Conservation (phyloP, 2,113 vertebrate genomes). For the Heterocephalus glaber region DNA sequence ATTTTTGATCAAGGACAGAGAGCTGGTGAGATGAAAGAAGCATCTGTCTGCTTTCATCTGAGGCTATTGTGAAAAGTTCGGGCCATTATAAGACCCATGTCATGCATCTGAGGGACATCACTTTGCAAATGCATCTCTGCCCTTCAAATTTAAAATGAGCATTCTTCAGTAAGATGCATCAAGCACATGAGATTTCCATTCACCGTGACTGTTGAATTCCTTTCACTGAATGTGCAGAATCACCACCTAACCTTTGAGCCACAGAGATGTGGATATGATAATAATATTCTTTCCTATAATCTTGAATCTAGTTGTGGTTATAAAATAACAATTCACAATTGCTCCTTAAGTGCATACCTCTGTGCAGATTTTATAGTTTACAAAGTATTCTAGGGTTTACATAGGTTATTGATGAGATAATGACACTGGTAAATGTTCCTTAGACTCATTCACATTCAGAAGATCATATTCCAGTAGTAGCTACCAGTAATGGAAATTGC, state of each 20-base stretch:
- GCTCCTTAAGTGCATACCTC: neutral
- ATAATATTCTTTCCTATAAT: neutral
- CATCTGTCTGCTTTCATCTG: neutral
- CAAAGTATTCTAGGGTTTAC: neutral
- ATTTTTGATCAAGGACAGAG: constrained; percentile 84
- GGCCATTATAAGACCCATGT: neutral
- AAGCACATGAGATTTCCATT: neutral
- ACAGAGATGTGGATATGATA: neutral
- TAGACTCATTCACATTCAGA: neutral
- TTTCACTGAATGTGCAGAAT: neutral
- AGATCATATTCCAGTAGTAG: neutral
- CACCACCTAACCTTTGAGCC: neutral
- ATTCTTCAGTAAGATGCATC: neutral
- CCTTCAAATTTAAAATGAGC: neutral
- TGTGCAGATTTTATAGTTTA: neutral
- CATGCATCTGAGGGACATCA: neutral
- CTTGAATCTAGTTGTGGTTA: neutral
- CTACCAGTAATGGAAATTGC: neutral
- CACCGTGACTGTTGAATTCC: neutral
- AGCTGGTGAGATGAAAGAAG: constrained; percentile 71
- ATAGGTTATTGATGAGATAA: neutral
- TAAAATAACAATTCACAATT: constrained; percentile 9
- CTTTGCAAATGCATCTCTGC: neutral
- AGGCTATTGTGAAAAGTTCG: neutral
- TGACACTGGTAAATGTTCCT: neutral